These are phyloP conservation scores for Adelphocoris suturalis DNA, from an alignment of 2,888 invertebrate species.

Conservation along the genomic window DNA sequence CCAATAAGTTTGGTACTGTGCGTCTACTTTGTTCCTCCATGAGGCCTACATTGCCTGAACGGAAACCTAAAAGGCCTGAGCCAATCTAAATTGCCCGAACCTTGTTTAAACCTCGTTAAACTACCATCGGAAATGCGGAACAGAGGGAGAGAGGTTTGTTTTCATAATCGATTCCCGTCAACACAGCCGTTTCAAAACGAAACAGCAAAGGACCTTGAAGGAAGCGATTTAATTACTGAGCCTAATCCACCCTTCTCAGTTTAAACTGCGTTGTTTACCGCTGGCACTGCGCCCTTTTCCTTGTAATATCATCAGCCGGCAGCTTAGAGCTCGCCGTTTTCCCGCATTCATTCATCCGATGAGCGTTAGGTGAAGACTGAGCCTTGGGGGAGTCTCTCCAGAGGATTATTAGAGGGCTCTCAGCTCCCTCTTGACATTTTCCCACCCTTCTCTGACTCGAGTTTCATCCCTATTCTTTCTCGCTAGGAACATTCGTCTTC, in stretches of 20 bases:
- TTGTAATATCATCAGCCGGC: neutral
- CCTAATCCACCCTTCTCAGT: neutral
- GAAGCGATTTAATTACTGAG: constrained; percentile 27
- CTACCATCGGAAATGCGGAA: neutral
- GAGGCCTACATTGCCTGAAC: no score
- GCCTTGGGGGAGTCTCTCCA: neutral
- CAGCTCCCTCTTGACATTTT: neutral
- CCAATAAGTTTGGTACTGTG: no score
- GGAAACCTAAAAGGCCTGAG: no score
- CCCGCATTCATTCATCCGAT: neutral
- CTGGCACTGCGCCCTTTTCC: neutral
- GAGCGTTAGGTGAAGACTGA: neutral
- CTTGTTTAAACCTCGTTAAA: neutral
- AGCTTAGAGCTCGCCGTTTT: neutral
- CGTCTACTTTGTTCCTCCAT: no score
- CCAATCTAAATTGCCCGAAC: no score
- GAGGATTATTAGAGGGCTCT: neutral
- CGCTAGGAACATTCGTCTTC: no score
- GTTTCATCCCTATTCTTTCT: no score
- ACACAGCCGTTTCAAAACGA: neutral
- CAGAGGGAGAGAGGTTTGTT: neutral
- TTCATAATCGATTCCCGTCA: constrained; percentile 35
- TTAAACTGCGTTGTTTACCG: constrained; percentile 24
- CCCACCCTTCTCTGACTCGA: no score
- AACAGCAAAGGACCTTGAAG: constrained; percentile 7